Percentiles rank a stretch among this genome's conserved stretches.
Conservation (phyloP, 2,888 invertebrate genomes). For the Chorisops tibialis region DNA sequence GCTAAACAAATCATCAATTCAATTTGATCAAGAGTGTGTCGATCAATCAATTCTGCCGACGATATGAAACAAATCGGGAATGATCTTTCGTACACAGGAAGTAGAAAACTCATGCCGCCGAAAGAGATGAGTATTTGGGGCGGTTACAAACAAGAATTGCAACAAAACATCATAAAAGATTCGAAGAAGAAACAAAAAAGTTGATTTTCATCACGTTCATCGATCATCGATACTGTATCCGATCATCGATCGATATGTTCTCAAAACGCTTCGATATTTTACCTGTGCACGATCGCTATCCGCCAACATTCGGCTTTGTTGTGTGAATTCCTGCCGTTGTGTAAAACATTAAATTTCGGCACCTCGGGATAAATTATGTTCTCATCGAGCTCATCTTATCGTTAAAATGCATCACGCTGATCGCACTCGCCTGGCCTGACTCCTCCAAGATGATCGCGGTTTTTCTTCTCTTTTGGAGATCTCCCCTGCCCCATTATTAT, state of each 20-base stretch:
- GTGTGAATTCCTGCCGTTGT: slow-evolving; percentile 20
- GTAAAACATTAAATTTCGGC: neutral
- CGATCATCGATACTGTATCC: slow-evolving; percentile 1
- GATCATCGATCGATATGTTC: no score
- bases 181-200: neutral
- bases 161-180: neutral
- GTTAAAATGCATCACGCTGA: no score
- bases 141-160: slow-evolving; percentile 14
- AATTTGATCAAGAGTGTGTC: neutral
- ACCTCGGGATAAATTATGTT: slow-evolving; percentile 9
- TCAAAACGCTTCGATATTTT: no score
- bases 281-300: no score
- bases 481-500: no score
- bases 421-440: no score
- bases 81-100: neutral
- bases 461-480: no score
- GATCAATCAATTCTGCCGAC: slow-evolving; percentile 3
- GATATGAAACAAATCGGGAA: slow-evolving; percentile 3
- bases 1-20: slow-evolving; percentile 9
- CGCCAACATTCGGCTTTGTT: neutral
- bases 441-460: no score
- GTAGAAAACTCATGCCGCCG: neutral
- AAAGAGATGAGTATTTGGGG: neutral
- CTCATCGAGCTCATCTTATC: slow-evolving; percentile 5
- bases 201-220: slow-evolving; percentile 22